A percentile compares a stretch with the other conserved stretches of the same genome.
These are phyloP conservation scores for Teinopalpus imperialis DNA, from an alignment of 2,888 invertebrate species.

Conservation along the genomic window DNA sequence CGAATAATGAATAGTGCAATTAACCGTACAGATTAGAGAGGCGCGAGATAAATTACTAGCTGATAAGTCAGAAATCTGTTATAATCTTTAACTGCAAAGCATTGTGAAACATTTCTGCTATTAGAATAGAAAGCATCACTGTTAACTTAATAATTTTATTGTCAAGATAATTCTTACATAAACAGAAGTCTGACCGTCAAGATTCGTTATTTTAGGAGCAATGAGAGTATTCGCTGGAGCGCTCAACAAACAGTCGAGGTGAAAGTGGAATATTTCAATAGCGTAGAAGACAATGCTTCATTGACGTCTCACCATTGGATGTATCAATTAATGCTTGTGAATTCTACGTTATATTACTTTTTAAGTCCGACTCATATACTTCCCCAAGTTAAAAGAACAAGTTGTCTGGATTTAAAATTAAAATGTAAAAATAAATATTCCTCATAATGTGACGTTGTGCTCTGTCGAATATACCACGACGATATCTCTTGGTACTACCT, in stretches of 20 bases:
- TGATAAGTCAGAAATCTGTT: conserved; percentile 39
- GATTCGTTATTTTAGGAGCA: conserved; percentile 56
- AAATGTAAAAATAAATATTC: no score
- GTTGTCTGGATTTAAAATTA: no score
- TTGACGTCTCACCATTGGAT: conserved; percentile 31
- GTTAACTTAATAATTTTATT: conserved; percentile 40
- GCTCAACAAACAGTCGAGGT: conserved; percentile 56
- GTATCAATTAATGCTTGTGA: no score
- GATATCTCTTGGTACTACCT: no score
- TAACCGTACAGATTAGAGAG: conserved; percentile 34
- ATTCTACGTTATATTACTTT: no score
- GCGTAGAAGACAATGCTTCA: conserved; percentile 57
- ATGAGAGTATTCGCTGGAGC: conserved; percentile 45
- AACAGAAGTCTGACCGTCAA: conserved; percentile 55
- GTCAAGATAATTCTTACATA: conserved; percentile 62
- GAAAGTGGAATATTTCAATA: conserved; percentile 73
- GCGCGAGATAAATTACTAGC: conserved; percentile 29
- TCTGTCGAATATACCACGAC: no score
- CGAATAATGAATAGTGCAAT: conserved; percentile 20
- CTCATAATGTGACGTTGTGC: no score
- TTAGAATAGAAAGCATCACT: conserved; percentile 59
- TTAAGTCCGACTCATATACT: no score
- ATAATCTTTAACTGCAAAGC: conserved; percentile 40
- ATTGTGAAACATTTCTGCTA: conserved; percentile 39
- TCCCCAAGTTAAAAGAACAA: no score